A percentile compares a stretch with the other conserved stretches of the same genome.
Evolutionary conservation across 2,113 vertebrate species (phyloP).

Genomic region (Epinephelus fuscoguttatus): DNA sequence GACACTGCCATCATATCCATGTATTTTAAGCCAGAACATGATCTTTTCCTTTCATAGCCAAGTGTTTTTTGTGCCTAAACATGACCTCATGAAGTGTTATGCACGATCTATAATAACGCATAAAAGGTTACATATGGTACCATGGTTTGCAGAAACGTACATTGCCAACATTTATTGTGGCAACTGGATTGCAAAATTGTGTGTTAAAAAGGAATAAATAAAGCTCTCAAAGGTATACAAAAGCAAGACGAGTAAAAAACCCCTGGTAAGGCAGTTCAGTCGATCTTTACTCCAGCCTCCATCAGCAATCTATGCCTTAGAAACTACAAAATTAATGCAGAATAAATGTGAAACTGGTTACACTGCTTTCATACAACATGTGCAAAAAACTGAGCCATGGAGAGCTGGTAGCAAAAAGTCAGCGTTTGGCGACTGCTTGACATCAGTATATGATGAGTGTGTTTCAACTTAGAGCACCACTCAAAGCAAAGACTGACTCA

Average conservation of each 20-base stretch:
- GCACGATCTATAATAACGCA: too few species aligned
- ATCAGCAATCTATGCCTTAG: background rate
- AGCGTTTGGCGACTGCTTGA: conserved; percentile 19
- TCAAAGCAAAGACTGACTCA: conserved; percentile 36
- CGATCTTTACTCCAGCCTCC: background rate
- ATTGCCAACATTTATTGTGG: too few species aligned
- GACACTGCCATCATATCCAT: too few species aligned
- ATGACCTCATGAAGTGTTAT: too few species aligned
- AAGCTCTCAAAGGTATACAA: background rate
- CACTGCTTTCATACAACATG: background rate
- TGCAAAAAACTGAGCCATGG: conserved; percentile 5
- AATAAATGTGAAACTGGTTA: background rate
- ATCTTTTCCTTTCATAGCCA: too few species aligned
- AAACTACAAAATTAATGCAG: background rate
- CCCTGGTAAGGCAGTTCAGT: background rate
- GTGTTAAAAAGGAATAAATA: background rate
- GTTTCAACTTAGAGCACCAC: conserved; percentile 30
- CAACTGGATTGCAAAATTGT: too few species aligned
- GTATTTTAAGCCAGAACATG: too few species aligned
- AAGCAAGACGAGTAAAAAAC: background rate
- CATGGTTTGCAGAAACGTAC: too few species aligned
- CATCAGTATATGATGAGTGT: conserved; percentile 27
- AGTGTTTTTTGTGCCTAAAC: too few species aligned
- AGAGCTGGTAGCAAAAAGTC: conserved; percentile 4
- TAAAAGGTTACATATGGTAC: too few species aligned